Base-by-base conservation (phyloP, 2,797 vertebrate genomes). In the Mustela erminea region DNA sequence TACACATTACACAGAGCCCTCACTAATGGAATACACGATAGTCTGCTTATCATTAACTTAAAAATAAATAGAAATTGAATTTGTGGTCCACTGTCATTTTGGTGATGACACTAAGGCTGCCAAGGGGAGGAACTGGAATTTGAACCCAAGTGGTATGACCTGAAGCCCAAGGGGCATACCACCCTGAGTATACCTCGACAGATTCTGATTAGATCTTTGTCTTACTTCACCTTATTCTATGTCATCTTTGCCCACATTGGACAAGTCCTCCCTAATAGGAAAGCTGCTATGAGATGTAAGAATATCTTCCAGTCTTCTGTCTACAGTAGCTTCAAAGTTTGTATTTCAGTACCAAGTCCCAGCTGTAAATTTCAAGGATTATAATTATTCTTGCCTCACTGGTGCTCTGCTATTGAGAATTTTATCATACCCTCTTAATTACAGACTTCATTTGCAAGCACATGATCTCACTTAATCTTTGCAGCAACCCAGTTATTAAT, bases 401-500 rank as follows among this genome's bases (percentile, higher is more conserved):
- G 25, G 4, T 68, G 3, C 43, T 88, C 20, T 81, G 58, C 8
- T 64, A 13, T 17, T 58, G 10, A 54, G 58, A 95, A 43, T 15
- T 70, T 11, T 46, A 38, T 78, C 84, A 46, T 27, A 64, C 35
- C 20, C 64, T 70, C 43, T 82, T 93, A 78, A 90, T 94, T 74
- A 85, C 14, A 86, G 80, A 29, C n/a, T 78, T 90, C 64, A 91
- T 80, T 87, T 78, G 87, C 23, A 96, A 89, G 18, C 20, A 80
- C 41, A 80, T 93, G 68, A 62, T 74, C 80, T 81, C 35, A 92
- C 41, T n/a, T 38, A 83, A 64, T 56, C 46, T n/a, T 81, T 86
- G 35, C 11, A 85, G 46, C 15, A 64, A 35, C 52, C 18, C 10
- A 86, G 3, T 90, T 78, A 46, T 62, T 81, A 87, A 38, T 94